Evolutionary conservation across 2,888 invertebrate genomes (phyloP), one percentile per base, ranked within the genome.

Genomic region (Eumerus sabulonum): DNA sequence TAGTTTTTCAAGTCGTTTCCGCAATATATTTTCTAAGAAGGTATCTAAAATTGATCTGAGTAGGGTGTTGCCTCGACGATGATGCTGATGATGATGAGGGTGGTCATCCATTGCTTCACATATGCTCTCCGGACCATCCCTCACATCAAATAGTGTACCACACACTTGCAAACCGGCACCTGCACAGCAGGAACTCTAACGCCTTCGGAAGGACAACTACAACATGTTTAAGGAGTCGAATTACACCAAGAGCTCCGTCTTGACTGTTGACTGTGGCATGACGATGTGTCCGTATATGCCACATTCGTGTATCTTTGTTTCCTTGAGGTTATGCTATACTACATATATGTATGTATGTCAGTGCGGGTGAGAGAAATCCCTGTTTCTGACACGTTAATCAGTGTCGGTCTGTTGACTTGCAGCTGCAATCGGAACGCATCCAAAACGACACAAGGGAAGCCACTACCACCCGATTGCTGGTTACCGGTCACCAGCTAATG

Each of bases 301-400:
- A 11, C 27, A 5, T 40, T 36, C n/a, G 47, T 47, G 63, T 42
- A 42, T 27, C 38, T 18, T 14, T 50, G 64, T 50, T 64, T 70
- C 73, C 67, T 79, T 68, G 77, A 59, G 77, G 73, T 66, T 72
- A 66, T 59, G n/a, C 3, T 27, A 27, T 27, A n/a, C n/a, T n/a
- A n/a, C n/a, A n/a, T n/a, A n/a, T n/a, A n/a, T n/a, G n/a, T n/a
- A n/a, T n/a, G n/a, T n/a, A 4, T 27, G 7, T 27, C 27, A 27
- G 27, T 27, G 53, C 60, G 62, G 62, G 50, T 50, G 64, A 64
- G 44, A 47, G 48, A 59, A 70, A 74, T 70, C 79, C 74, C 74
- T 79, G 79, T 51, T 70, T 62, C 81, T 81, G 81, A 81, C 81
- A 81, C 81, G 81, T 81, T 81, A 81, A 81, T 81, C 81, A 81